A percentile compares a stretch with the other conserved stretches of the same genome.
Evolutionary conservation across 2,888 invertebrate species (phyloP).

Genomic region (Acleris emargana): DNA sequence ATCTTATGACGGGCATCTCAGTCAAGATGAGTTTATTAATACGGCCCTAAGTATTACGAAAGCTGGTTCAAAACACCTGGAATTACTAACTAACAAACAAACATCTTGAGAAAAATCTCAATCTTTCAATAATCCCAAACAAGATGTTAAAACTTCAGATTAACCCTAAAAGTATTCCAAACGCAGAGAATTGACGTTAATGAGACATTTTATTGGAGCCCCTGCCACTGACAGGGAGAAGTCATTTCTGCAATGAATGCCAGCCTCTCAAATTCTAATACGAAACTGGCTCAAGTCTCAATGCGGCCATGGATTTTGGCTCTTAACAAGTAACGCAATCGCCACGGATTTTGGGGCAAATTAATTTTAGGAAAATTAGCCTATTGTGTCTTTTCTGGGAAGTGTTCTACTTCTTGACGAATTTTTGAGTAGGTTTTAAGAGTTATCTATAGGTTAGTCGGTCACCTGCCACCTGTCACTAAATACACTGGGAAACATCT

Average conservation of each 20-base stretch:
- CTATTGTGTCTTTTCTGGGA: conserved; percentile 10
- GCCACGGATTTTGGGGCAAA: conserved; percentile 15
- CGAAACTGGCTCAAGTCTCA: no score
- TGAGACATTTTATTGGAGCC: conserved; percentile 40
- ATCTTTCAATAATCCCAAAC: not conserved
- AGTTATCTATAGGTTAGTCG: not conserved
- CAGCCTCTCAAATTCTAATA: no score
- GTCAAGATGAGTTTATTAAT: no score
- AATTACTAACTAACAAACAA: no score
- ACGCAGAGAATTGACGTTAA: conserved; percentile 42
- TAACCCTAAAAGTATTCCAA: conserved; percentile 45
- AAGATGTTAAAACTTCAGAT: conserved; percentile 16
- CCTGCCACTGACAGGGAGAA: conserved; percentile 40
- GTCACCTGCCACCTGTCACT: no score
- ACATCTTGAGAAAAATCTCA: no score
- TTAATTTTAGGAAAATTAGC: conserved; percentile 21
- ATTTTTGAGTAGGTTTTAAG: not conserved
- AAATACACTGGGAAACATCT: no score
- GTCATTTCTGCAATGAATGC: conserved; percentile 24
- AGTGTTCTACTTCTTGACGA: not conserved
- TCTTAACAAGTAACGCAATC: not conserved
- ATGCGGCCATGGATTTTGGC: no score
- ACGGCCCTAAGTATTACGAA: no score
- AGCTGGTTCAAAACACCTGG: no score
- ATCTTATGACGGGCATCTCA: no score